Evolutionary conservation across 2,797 vertebrate genomes (phyloP).

Genomic region (Chrysocyon brachyurus): DNA sequence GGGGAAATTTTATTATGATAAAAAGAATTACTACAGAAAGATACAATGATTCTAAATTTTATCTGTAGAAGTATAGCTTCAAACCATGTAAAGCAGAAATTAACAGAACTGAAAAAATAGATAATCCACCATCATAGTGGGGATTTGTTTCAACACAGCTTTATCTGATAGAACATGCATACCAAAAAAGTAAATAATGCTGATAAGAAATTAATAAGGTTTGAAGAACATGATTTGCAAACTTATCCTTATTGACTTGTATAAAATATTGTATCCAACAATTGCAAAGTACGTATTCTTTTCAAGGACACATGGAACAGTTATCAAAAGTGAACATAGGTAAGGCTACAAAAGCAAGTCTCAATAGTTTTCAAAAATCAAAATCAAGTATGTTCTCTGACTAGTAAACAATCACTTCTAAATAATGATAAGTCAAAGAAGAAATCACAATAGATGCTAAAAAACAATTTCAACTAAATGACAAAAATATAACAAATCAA

Average conservation of each 20-base stretch:
- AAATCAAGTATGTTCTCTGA: neutral
- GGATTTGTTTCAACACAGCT: neutral
- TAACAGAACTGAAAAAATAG: neutral
- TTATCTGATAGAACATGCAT: neutral
- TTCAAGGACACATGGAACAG: neutral
- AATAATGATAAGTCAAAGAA: neutral
- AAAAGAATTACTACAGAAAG: neutral
- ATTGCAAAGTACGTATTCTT: neutral
- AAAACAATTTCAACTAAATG: conserved; percentile 14
- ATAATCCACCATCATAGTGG: neutral
- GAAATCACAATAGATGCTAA: neutral
- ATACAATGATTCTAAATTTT: neutral
- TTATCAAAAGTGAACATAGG: neutral
- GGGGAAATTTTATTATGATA: neutral
- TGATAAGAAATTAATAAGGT: neutral
- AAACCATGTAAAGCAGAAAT: neutral
- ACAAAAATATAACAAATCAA: neutral
- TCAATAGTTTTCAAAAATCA: neutral
- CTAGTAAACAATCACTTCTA: neutral
- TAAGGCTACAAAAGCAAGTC: neutral
- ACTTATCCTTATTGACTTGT: neutral
- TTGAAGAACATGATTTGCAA: neutral
- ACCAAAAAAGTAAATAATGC: neutral
- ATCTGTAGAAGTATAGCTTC: neutral
- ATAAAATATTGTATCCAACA: neutral